Base-by-base conservation (phyloP, 37 sponge, comb jelly and placozoan species). In the Corticium candelabrum region DNA sequence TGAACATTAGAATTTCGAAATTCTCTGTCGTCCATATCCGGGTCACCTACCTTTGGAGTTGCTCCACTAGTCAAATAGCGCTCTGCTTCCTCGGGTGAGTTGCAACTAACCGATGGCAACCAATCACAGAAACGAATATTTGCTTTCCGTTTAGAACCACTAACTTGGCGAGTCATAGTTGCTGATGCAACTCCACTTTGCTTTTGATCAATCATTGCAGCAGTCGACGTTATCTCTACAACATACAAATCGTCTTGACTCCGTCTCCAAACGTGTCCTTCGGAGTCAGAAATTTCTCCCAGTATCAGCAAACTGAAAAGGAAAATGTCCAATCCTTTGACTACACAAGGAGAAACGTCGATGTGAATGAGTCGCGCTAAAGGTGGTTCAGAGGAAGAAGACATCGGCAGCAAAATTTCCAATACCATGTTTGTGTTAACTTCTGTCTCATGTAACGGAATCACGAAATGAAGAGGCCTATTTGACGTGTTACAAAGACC, bases 1-100 rank as follows among this genome's bases (percentile, higher is more conserved):
- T 70, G 73, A 79, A 74, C 74, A 31, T 82, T 40, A 7, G 68
- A 82, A 35, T 50, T 76, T 1, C 30, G 67, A 34, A 82, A 77
- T 78, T 32, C 41, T 32, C 2, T 37, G 1, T 79, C 40, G 34
- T 77, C 78, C 78, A 77, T 77, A 36, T 4, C 68, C 15, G 41
- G 15, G 7, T 31, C 11, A 27, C 62, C 62, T 27, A 50, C 62
- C 11, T 21, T 50, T n/a, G n/a, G n/a, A n/a, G n/a, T n/a, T n/a
- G n/a, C n/a, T n/a, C n/a, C n/a, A n/a, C n/a, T n/a, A n/a, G n/a
- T n/a, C n/a, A n/a, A n/a, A n/a, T n/a, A n/a, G n/a, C n/a, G n/a
- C 21, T 50, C 21, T 21, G 11, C 15, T 50, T 50, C 62, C 62
- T 21, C 21, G 11, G 62, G 62, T 27, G 62, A 50, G 11, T 21